Conservation (phyloP, 2,888 invertebrate genomes). For the Nesidiocoris tenuis region DNA sequence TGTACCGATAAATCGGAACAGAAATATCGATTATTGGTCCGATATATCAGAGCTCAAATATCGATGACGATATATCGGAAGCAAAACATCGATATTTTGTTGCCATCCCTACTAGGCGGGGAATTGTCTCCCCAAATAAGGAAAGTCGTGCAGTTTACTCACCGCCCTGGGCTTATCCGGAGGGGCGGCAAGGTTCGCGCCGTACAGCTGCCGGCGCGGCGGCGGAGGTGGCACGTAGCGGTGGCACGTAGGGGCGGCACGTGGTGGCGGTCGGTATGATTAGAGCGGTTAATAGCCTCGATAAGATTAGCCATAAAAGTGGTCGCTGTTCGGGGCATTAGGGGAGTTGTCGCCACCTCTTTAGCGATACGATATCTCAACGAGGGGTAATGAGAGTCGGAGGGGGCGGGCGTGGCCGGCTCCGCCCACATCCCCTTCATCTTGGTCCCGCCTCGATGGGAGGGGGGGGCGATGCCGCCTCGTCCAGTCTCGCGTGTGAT, state of each 20-base stretch:
- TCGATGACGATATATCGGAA: too few species aligned
- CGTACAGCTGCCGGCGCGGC: neutral
- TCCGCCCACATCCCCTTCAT: constrained; percentile 13
- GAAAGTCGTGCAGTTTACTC: neutral
- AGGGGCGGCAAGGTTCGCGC: neutral
- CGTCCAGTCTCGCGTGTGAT: constrained; percentile 35
- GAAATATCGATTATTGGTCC: too few species aligned
- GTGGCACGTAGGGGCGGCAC: neutral
- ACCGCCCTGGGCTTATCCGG: neutral
- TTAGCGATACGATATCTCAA: constrained; percentile 28
- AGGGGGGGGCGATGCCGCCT: constrained; percentile 1
- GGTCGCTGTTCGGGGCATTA: constrained; percentile 44
- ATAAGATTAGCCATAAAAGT: constrained; percentile 48
- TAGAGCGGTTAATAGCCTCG: constrained; percentile 47
- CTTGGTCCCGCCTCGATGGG: neutral
- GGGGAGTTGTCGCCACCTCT: constrained; percentile 48
- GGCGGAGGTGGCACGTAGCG: neutral
- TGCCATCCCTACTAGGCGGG: too few species aligned
- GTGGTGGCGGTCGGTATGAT: constrained; percentile 26
- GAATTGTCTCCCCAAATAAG: neutral
- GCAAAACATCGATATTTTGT: too few species aligned
- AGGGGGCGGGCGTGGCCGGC: constrained; percentile 30
- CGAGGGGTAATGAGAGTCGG: constrained; percentile 1
- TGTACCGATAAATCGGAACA: too few species aligned
- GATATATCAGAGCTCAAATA: too few species aligned